Evolutionary conservation across 2,797 vertebrate species (phyloP), one percentile per base, ranked within the genome.

Genomic region (Peromyscus aztecus): DNA sequence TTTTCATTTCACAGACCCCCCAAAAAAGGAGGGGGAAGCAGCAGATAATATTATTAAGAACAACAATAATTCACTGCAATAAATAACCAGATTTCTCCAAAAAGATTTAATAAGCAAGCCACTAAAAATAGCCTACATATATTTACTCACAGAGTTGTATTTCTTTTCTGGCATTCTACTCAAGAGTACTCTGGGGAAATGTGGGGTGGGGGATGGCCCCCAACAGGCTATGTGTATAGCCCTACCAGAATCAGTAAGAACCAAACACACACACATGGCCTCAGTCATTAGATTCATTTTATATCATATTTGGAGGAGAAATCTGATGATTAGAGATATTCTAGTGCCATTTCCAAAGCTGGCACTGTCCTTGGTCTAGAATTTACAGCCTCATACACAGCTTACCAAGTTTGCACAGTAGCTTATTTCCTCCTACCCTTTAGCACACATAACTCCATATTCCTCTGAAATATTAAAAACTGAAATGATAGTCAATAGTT

Each of bases 1-100:
- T 99, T 98, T 99, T 99, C 85, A 99, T 99, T 98, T 99, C 99
- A 98, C 99, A 99, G 78, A 99, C 43, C 43, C 43, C 43, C 99
- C 99, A 99, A 97, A 10, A 97, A 0, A 67, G 14, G 52, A 14
- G 52, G 52, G 52, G 52, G 13, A 80, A 84, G 29, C 93, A 94
- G 16, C n/a, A 0, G 0, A 77, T 43, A 11, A 46, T 21, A 71
- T 88, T 97, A 97, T 77, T 78, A 52, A 97, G 80, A 95, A 91
- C 16, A 71, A 85, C 92, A 57, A 4, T 27, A 88, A 95, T 89
- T 90, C 31, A 59, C 34, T 23, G 5, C 4, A 63, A 52, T 75
- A 76, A 89, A 77, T 29, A 82, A 57, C 10, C 13, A 43, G 11
- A 73, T 95, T 85, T 59, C 49, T 67, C 43, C 2, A 29, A 84